phyloP scores from a whole-genome alignment of 2,113 vertebrate species.

The Pithys albifrons region DNA sequence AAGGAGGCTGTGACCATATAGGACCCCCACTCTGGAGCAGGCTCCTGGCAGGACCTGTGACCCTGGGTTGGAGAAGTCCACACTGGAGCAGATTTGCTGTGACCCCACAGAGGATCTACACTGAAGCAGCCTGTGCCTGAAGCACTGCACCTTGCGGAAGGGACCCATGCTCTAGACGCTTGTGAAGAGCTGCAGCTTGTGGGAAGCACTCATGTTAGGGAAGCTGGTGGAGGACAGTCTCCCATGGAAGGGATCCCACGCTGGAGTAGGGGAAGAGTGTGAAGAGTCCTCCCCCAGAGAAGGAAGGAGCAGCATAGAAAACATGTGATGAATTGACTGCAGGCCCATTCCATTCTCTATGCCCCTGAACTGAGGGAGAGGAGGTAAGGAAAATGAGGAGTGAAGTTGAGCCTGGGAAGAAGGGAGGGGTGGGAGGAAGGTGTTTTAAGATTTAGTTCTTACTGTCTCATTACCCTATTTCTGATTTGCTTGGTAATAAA shows the following conservation, averaged over 20 bases:
- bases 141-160: neutral
- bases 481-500: neutral
- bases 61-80: too few species aligned
- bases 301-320: neutral
- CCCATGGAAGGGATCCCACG: too few species aligned
- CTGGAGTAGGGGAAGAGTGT: neutral
- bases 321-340: fast-evolving
- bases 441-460: neutral
- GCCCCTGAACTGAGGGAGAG: too few species aligned
- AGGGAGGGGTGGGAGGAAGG: neutral
- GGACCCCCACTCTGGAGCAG: neutral
- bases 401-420: neutral
- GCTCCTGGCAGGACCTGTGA: neutral
- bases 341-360: neutral
- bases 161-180: neutral
- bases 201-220: fast-evolving
- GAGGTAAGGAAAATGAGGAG: neutral
- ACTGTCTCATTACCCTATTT: neutral
- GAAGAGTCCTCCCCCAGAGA: neutral
- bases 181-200: neutral
- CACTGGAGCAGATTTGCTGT: neutral
- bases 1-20: neutral
- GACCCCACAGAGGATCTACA: fast-evolving
- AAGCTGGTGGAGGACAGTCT: neutral
- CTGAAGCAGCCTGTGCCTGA: neutral